These are phyloP conservation scores for Hetaerina titia DNA, from an alignment of 2,888 invertebrate genomes.

Conservation along the genomic window DNA sequence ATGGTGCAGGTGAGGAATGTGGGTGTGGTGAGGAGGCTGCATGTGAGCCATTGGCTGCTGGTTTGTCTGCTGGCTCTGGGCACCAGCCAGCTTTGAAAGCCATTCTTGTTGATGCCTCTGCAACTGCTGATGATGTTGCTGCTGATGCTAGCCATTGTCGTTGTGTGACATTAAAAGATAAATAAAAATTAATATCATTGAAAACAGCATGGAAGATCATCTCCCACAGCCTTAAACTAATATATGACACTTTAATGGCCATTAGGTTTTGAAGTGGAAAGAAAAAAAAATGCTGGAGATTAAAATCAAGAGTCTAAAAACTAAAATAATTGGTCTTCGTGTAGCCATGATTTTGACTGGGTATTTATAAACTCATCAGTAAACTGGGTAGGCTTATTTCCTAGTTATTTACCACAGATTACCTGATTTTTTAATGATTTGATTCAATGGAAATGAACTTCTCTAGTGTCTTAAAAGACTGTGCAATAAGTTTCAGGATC, in stretches of 20 bases:
- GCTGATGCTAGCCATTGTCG: constrained; percentile 72
- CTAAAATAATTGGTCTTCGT: too few relatives aligned
- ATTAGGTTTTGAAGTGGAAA: too few relatives aligned
- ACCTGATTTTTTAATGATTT: too few relatives aligned
- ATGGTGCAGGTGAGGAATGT: constrained; percentile 60
- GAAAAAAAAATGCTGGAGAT: too few relatives aligned
- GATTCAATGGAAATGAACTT: too few relatives aligned
- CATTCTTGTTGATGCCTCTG: constrained; percentile 76
- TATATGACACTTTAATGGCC: too few relatives aligned
- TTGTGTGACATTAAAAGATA: neutral
- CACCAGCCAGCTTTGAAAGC: constrained; percentile 75
- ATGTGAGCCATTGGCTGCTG: constrained; percentile 36
- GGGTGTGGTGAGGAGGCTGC: constrained; percentile 69
- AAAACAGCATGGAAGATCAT: neutral
- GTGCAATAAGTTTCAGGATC: neutral
- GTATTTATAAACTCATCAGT: too few relatives aligned
- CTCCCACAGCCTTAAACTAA: neutral
- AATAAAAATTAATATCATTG: neutral
- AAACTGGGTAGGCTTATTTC: too few relatives aligned
- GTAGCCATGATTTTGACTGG: too few relatives aligned
- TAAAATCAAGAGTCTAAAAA: too few relatives aligned
- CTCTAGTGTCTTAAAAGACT: too few relatives aligned
- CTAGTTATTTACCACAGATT: too few relatives aligned
- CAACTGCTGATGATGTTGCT: constrained; percentile 76
- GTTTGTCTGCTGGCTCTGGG: constrained; percentile 64